Evolutionary conservation across 1,140 invertebrate species (phyloP).

Genomic region (Forficula auricularia): DNA sequence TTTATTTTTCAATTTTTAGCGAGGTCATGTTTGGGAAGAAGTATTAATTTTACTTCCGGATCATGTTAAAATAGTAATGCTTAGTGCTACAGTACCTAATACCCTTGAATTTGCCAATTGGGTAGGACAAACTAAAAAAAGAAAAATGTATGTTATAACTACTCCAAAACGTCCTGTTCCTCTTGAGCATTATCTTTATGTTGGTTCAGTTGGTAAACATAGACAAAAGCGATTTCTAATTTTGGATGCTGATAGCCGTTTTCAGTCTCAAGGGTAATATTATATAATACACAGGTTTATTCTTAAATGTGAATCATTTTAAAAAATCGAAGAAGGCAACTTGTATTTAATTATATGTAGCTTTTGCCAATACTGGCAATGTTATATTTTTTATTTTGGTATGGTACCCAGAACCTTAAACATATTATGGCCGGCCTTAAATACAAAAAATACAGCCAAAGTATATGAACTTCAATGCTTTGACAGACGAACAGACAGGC

Average conservation of each 20-base stretch:
- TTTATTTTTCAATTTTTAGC: slow-evolving; percentile 28
- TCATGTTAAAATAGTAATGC: slow-evolving; percentile 89
- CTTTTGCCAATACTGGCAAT: too few species aligned
- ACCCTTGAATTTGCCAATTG: slow-evolving; percentile 91
- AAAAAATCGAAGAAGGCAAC: too few species aligned
- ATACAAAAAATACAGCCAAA: too few species aligned
- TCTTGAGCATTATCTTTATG: slow-evolving; percentile 84
- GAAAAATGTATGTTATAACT: slow-evolving; percentile 88
- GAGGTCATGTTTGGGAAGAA: slow-evolving; percentile 99
- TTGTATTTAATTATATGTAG: too few species aligned
- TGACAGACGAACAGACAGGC: too few species aligned
- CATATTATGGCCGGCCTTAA: too few species aligned
- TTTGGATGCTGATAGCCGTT: slow-evolving; percentile 56
- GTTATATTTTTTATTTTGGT: too few species aligned
- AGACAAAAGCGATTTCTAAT: slow-evolving; percentile 68
- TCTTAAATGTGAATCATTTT: too few species aligned
- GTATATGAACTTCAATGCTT: too few species aligned
- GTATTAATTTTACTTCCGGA: slow-evolving; percentile 87
- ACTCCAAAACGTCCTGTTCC: slow-evolving; percentile 89
- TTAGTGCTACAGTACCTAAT: slow-evolving; percentile 97
- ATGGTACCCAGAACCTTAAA: too few species aligned
- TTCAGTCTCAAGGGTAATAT: slow-evolving; percentile 21
- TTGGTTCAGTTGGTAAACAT: slow-evolving; percentile 63
- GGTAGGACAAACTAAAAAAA: slow-evolving; percentile 84
- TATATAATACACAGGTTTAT: too few species aligned